A percentile compares a stretch with the other conserved stretches of the same genome.
phyloP scores from a whole-genome alignment of 1,140 invertebrate species.

The Drosophila subobscura region DNA sequence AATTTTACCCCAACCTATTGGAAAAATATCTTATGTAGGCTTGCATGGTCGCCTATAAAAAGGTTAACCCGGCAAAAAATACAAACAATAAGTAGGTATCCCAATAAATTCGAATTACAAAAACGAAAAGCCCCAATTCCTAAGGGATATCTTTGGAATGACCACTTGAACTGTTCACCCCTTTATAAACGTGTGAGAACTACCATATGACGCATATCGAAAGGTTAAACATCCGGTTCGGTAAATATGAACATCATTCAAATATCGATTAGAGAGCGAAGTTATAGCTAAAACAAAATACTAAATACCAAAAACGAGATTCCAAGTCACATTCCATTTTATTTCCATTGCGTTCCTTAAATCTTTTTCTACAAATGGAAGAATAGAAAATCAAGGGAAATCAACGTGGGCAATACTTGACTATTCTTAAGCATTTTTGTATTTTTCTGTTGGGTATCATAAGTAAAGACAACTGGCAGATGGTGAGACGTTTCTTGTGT shows the following conservation, averaged over 20 bases:
- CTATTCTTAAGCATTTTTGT: constrained; percentile 16
- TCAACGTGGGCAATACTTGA: constrained; percentile 54
- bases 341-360: constrained; percentile 15
- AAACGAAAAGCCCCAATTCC: constrained; percentile 46
- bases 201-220: constrained; percentile 57
- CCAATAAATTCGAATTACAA: constrained; percentile 73
- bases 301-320: no score
- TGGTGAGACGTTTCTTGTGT: constrained; percentile 37
- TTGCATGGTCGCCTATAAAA: constrained; percentile 38
- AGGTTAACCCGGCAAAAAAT: constrained; percentile 34
- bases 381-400: constrained; percentile 17
- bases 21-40: constrained; percentile 32
- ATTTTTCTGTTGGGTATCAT: neutral
- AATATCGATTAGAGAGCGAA: no score
- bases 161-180: constrained; percentile 54
- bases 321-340: no score
- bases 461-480: constrained; percentile 34
- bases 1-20: constrained; percentile 42
- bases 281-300: no score
- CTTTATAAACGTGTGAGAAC: constrained; percentile 32
- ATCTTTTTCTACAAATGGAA: constrained; percentile 8
- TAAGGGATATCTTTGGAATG: constrained; percentile 41
- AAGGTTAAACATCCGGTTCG: no score
- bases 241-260: no score
- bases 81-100: constrained; percentile 59